Conservation (phyloP, 2,888 invertebrate species). For the Rhorus exstirpatorius region DNA sequence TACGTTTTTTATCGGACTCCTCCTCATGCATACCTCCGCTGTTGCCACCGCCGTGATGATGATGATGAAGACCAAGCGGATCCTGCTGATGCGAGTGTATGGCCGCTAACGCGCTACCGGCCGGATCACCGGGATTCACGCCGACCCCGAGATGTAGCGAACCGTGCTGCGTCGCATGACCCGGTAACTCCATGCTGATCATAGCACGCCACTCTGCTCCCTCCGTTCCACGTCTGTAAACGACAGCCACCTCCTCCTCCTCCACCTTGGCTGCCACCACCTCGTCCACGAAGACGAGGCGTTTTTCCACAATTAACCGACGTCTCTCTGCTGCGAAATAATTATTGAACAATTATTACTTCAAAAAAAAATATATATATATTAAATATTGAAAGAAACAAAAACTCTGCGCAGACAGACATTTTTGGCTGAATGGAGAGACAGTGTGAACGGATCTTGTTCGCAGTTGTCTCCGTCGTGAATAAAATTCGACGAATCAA, state of each 20-base stretch:
- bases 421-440: too few species aligned
- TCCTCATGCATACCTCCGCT: conserved; percentile 85
- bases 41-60: conserved; percentile 80
- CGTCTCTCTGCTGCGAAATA: conserved; percentile 56
- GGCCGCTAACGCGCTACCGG: conserved; percentile 81
- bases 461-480: too few species aligned
- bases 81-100: conserved; percentile 84
- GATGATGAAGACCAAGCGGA: conserved; percentile 83
- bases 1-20: conserved; percentile 85
- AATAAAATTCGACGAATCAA: too few species aligned
- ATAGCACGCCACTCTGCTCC: conserved; percentile 82
- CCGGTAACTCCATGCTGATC: conserved; percentile 85
- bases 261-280: conserved; percentile 79
- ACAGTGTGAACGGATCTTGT: too few species aligned
- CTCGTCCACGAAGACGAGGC: conserved; percentile 80
- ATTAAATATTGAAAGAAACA: not conserved
- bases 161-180: conserved; percentile 83
- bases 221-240: conserved; percentile 79
- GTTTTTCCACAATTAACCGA: conserved; percentile 72
- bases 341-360: too few species aligned
- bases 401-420: too few species aligned
- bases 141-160: conserved; percentile 83
- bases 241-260: conserved; percentile 73
- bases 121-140: conserved; percentile 82
- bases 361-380: not conserved